Evolutionary conservation across 2,888 invertebrate species (phyloP).

Genomic region (Pristionchus mayeri): DNA sequence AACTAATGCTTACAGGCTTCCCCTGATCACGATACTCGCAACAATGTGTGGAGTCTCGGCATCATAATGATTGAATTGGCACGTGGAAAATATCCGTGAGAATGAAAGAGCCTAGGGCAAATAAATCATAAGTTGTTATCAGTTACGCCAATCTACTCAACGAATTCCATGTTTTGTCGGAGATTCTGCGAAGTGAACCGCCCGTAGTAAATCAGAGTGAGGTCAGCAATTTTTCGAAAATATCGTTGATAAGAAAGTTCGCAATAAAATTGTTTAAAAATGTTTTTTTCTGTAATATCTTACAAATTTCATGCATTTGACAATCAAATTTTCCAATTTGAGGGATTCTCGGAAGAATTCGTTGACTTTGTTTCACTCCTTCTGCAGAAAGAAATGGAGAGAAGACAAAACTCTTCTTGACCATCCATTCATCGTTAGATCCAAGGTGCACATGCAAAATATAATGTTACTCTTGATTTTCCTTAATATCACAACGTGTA

Average conservation of each 20-base stretch:
- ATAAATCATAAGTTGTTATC: neutral
- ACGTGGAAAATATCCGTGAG: constrained; percentile 93
- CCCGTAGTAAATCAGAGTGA: constrained; percentile 71
- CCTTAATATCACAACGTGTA: too few species aligned
- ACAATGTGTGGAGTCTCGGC: constrained; percentile 99
- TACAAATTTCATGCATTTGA: too few species aligned
- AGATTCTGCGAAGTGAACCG: constrained; percentile 84
- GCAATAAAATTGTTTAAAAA: too few species aligned
- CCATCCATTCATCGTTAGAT: constrained; percentile 48
- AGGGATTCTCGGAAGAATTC: constrained; percentile 64
- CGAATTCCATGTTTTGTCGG: constrained; percentile 91
- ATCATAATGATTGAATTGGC: constrained; percentile 89
- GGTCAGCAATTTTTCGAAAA: neutral
- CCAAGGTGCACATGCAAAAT: too few species aligned
- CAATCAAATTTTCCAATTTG: too few species aligned
- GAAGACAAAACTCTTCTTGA: constrained; percentile 51
- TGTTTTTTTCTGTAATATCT: too few species aligned
- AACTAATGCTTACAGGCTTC: too few species aligned
- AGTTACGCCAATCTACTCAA: constrained; percentile 81
- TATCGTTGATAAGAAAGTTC: too few species aligned
- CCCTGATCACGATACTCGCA: constrained; percentile 97
- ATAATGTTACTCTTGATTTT: too few species aligned
- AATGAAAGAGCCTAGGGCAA: constrained; percentile 73
- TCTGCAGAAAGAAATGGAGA: constrained; percentile 65
- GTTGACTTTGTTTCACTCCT: constrained; percentile 68